These are phyloP conservation scores for Lymantria dispar DNA, from an alignment of 2,888 invertebrate genomes.

Conservation along the genomic window DNA sequence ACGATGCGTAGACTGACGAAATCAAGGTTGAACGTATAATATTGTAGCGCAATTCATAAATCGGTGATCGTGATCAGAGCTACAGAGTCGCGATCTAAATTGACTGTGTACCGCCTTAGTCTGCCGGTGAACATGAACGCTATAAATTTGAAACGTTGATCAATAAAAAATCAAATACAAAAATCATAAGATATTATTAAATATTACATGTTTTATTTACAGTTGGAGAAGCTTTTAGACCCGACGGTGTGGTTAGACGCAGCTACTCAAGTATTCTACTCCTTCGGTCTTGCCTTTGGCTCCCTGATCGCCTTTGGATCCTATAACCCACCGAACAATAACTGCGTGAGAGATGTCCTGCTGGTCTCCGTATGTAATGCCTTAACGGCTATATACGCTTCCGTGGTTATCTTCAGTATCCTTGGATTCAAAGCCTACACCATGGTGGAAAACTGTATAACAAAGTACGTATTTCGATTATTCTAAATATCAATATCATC, in stretches of 20 bases:
- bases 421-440: constrained; percentile 97
- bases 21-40: no score
- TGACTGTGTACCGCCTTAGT: no score
- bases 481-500: neutral
- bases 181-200: neutral
- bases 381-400: constrained; percentile 96
- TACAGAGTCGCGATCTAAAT: no score
- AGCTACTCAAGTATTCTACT: constrained; percentile 98
- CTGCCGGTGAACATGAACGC: no score
- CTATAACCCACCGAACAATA: constrained; percentile 97
- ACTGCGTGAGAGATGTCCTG: constrained; percentile 95
- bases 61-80: no score
- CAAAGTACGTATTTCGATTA: constrained; percentile 53
- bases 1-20: no score
- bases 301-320: constrained; percentile 97
- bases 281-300: constrained; percentile 96
- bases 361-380: constrained; percentile 96
- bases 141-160: no score
- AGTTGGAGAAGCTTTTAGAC: constrained; percentile 92
- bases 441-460: constrained; percentile 92
- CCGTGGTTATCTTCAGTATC: constrained; percentile 96
- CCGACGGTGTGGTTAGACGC: constrained; percentile 98
- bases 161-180: no score
- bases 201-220: constrained; percentile 31
- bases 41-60: no score